A percentile compares a stretch with the other conserved stretches of the same genome.
Evolutionary conservation across 2,797 vertebrate species (phyloP).

Genomic region (Pterois miles): DNA sequence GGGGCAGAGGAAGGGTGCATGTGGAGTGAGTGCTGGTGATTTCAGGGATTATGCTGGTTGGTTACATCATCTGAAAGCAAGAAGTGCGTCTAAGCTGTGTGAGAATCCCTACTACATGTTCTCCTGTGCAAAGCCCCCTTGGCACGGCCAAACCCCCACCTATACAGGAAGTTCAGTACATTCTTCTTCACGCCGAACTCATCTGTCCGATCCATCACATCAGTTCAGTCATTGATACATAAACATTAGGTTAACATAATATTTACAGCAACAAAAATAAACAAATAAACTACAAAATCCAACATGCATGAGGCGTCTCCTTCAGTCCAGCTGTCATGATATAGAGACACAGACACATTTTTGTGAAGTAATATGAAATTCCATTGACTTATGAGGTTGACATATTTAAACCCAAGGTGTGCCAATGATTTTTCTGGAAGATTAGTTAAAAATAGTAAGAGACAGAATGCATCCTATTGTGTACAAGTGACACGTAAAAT

Average conservation of each 20-base stretch:
- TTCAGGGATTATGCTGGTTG: slow-evolving; percentile 71
- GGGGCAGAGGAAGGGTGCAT: slow-evolving; percentile 59
- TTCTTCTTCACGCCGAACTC: slow-evolving; percentile 64
- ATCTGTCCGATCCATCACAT: slow-evolving; percentile 49
- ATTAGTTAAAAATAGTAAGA: slow-evolving; percentile 41
- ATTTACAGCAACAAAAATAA: slow-evolving; percentile 79
- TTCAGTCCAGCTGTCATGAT: slow-evolving; percentile 50
- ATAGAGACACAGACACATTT: slow-evolving; percentile 50
- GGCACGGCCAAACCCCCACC: slow-evolving; percentile 46
- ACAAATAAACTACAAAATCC: slow-evolving; percentile 64
- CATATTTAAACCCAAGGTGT: slow-evolving; percentile 47
- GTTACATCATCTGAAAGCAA: slow-evolving; percentile 62
- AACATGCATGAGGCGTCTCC: slow-evolving; percentile 70
- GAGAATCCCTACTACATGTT: slow-evolving; percentile 48
- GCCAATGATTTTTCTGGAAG: slow-evolving; percentile 33
- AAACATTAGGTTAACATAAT: slow-evolving; percentile 58
- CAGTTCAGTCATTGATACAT: slow-evolving; percentile 52
- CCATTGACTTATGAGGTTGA: slow-evolving; percentile 41
- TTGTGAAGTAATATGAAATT: slow-evolving; percentile 60
- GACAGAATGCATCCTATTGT: slow-evolving; percentile 42
- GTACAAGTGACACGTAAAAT: slow-evolving; percentile 53
- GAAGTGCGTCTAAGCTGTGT: slow-evolving; percentile 49
- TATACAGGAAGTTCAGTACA: slow-evolving; percentile 65
- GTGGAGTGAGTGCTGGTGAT: slow-evolving; percentile 76
- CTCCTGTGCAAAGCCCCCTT: slow-evolving; percentile 56